These are phyloP conservation scores for Venustoraphidia nigricollis DNA, from an alignment of 2,888 invertebrate genomes.

Conservation along the genomic window DNA sequence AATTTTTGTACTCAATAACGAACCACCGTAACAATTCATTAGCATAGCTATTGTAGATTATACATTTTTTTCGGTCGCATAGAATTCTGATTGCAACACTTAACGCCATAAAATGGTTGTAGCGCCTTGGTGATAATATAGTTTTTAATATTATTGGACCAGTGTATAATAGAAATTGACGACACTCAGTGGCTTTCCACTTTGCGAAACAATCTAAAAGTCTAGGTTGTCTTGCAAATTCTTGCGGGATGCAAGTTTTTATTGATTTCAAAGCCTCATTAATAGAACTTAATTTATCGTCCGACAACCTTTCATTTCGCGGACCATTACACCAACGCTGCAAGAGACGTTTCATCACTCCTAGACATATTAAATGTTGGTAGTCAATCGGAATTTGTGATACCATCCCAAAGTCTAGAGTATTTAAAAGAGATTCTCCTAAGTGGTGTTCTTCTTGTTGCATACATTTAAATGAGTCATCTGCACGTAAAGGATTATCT, in stretches of 20 bases:
- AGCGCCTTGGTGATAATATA: conserved; percentile 7
- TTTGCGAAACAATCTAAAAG: conserved; percentile 10
- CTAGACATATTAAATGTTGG: conserved; percentile 12
- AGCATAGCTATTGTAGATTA: conserved; percentile 10
- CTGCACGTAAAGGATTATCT: conserved; percentile 5
- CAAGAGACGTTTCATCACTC: conserved; percentile 13
- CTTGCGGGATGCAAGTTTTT: conserved; percentile 7
- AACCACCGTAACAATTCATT: conserved; percentile 12
- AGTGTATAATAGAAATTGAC: conserved; percentile 14
- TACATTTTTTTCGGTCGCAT: conserved; percentile 7
- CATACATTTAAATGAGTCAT: conserved; percentile 7
- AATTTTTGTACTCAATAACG: conserved; percentile 8
- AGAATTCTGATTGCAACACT: conserved; percentile 13
- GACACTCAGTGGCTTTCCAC: conserved; percentile 15
- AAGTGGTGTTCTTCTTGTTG: conserved; percentile 11
- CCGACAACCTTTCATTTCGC: conserved; percentile 4
- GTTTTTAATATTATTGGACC: conserved; percentile 13
- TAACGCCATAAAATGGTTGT: conserved; percentile 13
- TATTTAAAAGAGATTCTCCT: conserved; percentile 9
- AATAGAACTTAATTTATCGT: conserved; percentile 3
- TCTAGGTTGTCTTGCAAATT: conserved; percentile 14
- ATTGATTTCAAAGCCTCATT: background rate
- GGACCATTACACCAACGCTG: conserved; percentile 5
- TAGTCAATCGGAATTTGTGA: conserved; percentile 9
- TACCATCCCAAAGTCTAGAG: conserved; percentile 10